Evolutionary conservation across 2,888 invertebrate species (phyloP).

Genomic region (Oscheius sp.): DNA sequence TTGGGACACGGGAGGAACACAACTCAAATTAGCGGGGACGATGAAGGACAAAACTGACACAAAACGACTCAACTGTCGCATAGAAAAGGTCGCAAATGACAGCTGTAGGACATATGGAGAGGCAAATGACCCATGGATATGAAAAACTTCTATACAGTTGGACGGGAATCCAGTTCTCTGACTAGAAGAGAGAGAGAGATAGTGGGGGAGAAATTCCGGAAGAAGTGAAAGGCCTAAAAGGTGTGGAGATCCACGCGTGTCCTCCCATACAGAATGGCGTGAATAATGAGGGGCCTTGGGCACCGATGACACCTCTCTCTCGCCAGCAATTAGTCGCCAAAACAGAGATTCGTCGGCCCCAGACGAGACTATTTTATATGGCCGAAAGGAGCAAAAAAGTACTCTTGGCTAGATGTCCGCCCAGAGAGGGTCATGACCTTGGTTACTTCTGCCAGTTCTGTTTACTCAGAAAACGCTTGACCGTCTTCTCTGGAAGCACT

Average conservation of each 20-base stretch:
- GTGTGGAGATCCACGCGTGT: neutral
- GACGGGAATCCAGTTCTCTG: too few species aligned
- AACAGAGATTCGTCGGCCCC: neutral
- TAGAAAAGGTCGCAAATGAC: too few species aligned
- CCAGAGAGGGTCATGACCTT: conserved; percentile 3
- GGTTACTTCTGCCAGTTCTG: neutral
- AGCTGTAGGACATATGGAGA: too few species aligned
- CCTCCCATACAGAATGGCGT: neutral
- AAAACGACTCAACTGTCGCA: too few species aligned
- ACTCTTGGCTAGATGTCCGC: neutral
- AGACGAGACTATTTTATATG: neutral
- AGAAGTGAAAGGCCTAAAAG: neutral
- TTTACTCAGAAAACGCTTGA: neutral
- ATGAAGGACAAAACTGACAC: neutral
- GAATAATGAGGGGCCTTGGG: conserved; percentile 4
- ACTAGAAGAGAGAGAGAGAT: neutral
- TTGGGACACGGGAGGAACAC: neutral
- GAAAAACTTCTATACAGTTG: too few species aligned
- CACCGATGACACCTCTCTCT: neutral
- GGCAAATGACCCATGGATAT: too few species aligned
- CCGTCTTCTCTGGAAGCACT: neutral
- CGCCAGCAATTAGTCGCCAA: neutral
- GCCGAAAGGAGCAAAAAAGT: neutral
- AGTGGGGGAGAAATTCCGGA: neutral
- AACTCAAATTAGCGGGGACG: neutral